Evolutionary conservation across 2,888 invertebrate species (phyloP).

Genomic region (Torymus tubicola): DNA sequence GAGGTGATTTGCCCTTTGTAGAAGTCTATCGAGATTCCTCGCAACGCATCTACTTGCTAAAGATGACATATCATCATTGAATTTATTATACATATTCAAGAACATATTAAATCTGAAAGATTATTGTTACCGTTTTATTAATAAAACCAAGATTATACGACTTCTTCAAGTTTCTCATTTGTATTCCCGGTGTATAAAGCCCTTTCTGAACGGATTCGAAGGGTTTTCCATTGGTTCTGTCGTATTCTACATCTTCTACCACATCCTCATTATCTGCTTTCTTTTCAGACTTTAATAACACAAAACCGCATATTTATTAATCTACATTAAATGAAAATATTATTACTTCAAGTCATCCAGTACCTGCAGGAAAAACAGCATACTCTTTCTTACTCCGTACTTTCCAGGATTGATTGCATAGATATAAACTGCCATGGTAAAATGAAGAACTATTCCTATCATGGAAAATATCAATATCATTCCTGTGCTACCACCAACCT

Average conservation of each 20-base stretch:
- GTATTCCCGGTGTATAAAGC: conserved; percentile 74
- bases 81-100: not conserved
- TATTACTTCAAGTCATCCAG: too few species aligned
- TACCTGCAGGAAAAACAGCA: conserved; percentile 81
- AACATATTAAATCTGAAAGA: not conserved
- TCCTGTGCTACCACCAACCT: conserved; percentile 77
- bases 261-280: not conserved
- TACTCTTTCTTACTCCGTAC: conserved; percentile 87
- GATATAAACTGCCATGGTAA: conserved; percentile 87
- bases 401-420: conserved; percentile 91
- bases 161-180: conserved; percentile 78
- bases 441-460: conserved; percentile 82
- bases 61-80: not conserved
- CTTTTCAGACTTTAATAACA: not conserved
- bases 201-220: conserved; percentile 70
- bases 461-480: conserved; percentile 84
- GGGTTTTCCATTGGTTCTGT: conserved; percentile 65
- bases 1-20: conserved; percentile 92
- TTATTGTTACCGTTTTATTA: conserved; percentile 63
- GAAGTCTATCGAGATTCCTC: conserved; percentile 75
- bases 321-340: too few species aligned
- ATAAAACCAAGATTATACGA: conserved; percentile 66
- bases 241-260: conserved; percentile 60
- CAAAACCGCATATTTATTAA: not conserved
- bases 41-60: conserved; percentile 66